Evolutionary conservation across 1,140 invertebrate genomes (phyloP).

Genomic region (Vanessa tameamea): DNA sequence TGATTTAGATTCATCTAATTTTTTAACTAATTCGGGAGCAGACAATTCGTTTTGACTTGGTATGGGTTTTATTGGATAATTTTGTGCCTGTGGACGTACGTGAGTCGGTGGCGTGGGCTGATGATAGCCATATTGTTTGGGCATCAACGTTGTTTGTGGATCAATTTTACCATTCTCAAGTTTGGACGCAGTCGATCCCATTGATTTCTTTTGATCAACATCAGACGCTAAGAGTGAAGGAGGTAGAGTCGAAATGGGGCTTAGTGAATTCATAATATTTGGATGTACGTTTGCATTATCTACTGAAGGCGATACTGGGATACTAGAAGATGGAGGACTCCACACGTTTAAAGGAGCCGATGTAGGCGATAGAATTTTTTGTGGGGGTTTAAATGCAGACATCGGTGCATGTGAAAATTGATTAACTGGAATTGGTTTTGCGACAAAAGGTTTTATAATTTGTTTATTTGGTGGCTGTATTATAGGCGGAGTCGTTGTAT

Average conservation of each 20-base stretch:
- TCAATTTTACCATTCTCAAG: conserved; percentile 71
- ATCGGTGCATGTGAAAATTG: conserved; percentile 87
- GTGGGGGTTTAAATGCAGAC: conserved; percentile 85
- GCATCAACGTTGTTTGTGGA: conserved; percentile 34
- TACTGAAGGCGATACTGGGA: conserved; percentile 54
- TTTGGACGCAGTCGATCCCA: conserved; percentile 70
- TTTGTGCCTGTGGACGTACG: conserved; percentile 53
- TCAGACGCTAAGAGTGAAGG: conserved; percentile 53
- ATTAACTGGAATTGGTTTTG: conserved; percentile 83
- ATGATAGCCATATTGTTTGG: conserved; percentile 42
- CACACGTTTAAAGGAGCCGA: conserved; percentile 65
- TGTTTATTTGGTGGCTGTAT: conserved; percentile 73
- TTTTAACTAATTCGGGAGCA: conserved; percentile 73
- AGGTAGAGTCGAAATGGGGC: conserved; percentile 42
- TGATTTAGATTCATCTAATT: conserved; percentile 57
- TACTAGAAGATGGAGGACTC: conserved; percentile 73
- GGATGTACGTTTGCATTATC: conserved; percentile 44
- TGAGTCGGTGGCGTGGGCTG: conserved; percentile 64
- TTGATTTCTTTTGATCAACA: conserved; percentile 59
- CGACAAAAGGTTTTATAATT: conserved; percentile 68
- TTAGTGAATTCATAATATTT: conserved; percentile 51
- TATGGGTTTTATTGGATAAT: conserved; percentile 62
- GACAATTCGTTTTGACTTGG: conserved; percentile 70
- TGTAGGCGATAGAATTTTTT: conserved; percentile 71
- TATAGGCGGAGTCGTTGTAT: conserved; percentile 54